These are phyloP conservation scores for Ruditapes philippinarum DNA, from an alignment of 1,140 invertebrate genomes.

Conservation along the genomic window DNA sequence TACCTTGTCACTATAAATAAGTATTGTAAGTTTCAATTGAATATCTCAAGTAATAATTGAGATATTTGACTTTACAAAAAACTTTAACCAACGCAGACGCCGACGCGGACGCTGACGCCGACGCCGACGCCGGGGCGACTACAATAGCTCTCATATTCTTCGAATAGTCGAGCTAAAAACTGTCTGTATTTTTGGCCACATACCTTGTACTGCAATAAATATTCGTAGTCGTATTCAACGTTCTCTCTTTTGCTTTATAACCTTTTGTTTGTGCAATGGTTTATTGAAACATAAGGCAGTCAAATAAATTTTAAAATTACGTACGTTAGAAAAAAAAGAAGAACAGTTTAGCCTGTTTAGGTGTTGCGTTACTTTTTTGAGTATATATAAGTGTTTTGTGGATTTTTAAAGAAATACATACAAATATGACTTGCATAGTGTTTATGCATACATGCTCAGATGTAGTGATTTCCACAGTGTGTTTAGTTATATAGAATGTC, in stretches of 20 bases:
- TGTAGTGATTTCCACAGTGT: too few relatives aligned
- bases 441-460: slow-evolving; percentile 12
- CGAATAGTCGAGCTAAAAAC: too few relatives aligned
- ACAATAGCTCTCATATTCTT: too few relatives aligned
- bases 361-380: slow-evolving; percentile 29
- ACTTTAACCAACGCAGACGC: too few relatives aligned
- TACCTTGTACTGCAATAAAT: slow-evolving; percentile 26
- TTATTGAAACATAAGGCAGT: slow-evolving; percentile 19
- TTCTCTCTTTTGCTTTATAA: slow-evolving; percentile 17
- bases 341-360: neutral
- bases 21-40: too few relatives aligned
- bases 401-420: slow-evolving; percentile 15
- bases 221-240: slow-evolving; percentile 26
- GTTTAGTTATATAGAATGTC: slow-evolving; percentile 2
- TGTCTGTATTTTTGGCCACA: slow-evolving; percentile 24
- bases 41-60: too few relatives aligned
- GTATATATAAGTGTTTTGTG: slow-evolving; percentile 8
- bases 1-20: too few relatives aligned
- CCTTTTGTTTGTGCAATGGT: neutral
- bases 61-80: too few relatives aligned
- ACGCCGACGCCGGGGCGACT: too few relatives aligned
- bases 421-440: slow-evolving; percentile 21
- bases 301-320: slow-evolving; percentile 11
- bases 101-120: too few relatives aligned
- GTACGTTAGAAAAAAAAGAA: slow-evolving; percentile 11